Evolutionary conservation across 2,797 vertebrate genomes (phyloP).

Genomic region (Sebastolobus alascanus): DNA sequence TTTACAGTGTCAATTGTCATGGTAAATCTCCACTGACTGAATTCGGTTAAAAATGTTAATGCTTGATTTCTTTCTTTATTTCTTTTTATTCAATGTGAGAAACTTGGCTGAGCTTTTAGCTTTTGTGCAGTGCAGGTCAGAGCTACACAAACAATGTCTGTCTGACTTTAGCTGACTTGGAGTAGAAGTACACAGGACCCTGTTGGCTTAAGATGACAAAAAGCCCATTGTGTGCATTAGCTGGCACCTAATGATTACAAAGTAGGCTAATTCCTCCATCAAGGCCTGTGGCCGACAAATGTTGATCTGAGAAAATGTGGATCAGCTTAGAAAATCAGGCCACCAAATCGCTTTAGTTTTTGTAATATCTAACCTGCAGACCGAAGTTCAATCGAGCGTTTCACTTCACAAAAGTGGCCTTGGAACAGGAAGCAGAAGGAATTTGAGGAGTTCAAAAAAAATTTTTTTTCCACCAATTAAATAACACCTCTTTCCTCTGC

Average conservation of each 20-base stretch:
- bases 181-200: slow-evolving; percentile 29
- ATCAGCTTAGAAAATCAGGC: slow-evolving; percentile 71
- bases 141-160: slow-evolving; percentile 48
- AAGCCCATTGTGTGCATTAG: slow-evolving; percentile 67
- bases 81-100: slow-evolving; percentile 24
- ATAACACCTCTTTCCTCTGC: neutral
- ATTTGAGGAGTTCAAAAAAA: slow-evolving; percentile 13
- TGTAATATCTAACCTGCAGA: slow-evolving; percentile 51
- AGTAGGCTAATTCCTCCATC: slow-evolving; percentile 72
- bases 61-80: slow-evolving; percentile 33
- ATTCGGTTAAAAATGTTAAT: slow-evolving; percentile 29
- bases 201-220: slow-evolving; percentile 63
- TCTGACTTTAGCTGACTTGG: slow-evolving; percentile 51
- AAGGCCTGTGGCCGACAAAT: slow-evolving; percentile 56
- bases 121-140: slow-evolving; percentile 9
- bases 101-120: slow-evolving; percentile 11
- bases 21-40: slow-evolving; percentile 22
- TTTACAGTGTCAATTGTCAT: slow-evolving; percentile 1
- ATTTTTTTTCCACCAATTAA: slow-evolving; percentile 19
- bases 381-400: slow-evolving; percentile 46
- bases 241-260: slow-evolving; percentile 65
- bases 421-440: slow-evolving; percentile 17
- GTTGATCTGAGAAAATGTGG: slow-evolving; percentile 73
- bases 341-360: slow-evolving; percentile 65
- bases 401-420: slow-evolving; percentile 24